Conservation (phyloP, 2,113 vertebrate genomes). For the Willisornis vidua region DNA sequence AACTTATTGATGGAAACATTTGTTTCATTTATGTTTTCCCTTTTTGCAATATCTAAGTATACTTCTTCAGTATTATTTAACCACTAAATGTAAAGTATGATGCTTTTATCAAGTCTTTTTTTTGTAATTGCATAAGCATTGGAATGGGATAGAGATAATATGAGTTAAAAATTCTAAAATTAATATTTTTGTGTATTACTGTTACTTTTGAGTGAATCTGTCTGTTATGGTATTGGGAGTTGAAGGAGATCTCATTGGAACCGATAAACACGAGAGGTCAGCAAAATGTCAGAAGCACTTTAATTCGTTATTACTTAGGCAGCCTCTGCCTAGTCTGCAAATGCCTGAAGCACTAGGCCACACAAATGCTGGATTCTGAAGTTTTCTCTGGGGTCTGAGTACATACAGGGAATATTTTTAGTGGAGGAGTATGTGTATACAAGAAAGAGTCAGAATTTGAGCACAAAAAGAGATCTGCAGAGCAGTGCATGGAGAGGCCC, state of each 20-base stretch:
- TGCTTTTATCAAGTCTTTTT: background rate
- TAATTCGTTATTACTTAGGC: background rate
- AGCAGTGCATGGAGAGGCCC: background rate
- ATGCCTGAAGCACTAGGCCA: background rate
- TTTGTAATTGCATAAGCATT: background rate
- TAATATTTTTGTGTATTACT: background rate
- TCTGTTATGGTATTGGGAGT: background rate
- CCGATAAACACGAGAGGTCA: background rate
- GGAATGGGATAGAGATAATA: background rate
- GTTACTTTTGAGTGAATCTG: background rate
- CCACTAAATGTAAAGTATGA: background rate
- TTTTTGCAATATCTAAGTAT: background rate
- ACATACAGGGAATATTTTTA: background rate
- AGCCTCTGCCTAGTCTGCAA: background rate
- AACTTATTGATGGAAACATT: background rate
- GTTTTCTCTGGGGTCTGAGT: background rate
- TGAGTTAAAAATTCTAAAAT: background rate
- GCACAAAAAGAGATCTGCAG: background rate
- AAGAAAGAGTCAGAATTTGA: background rate
- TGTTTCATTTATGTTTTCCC: background rate
- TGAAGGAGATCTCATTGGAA: background rate
- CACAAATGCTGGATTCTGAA: rapidly evolving
- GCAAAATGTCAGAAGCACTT: conserved; percentile 4
- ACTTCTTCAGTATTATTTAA: background rate
- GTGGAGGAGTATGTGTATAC: background rate